Base-by-base conservation (phyloP, 1,140 invertebrate genomes). In the Apolygus lucorum region DNA sequence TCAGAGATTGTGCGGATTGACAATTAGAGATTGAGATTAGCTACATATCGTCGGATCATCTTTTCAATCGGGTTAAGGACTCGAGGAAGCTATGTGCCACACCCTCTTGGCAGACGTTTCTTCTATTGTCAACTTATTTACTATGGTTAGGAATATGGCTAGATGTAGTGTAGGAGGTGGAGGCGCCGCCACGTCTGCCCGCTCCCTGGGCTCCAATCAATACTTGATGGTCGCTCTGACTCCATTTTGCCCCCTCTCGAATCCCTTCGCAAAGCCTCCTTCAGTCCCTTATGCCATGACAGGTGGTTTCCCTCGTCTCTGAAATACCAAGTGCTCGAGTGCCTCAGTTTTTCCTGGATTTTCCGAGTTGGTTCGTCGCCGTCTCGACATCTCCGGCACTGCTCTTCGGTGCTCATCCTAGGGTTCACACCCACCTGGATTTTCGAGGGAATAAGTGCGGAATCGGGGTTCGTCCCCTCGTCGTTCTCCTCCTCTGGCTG, bases 141-240 rank as follows among this genome's bases (percentile, higher is more conserved):
- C n/a, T n/a, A n/a, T n/a, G n/a, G n/a, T n/a, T n/a, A n/a, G n/a
- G n/a, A n/a, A n/a, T n/a, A n/a, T n/a, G n/a, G n/a, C n/a, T n/a
- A n/a, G n/a, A n/a, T n/a, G n/a, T n/a, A n/a, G n/a, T n/a, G n/a
- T n/a, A n/a, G n/a, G n/a, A n/a, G n/a, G n/a, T n/a, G 54, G 54
- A 59, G 54, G 54, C 54, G 54, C 54, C 54, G 54, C 54, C 11
- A 22, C 54, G 54, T 59, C 54, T 59, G 22, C 54, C 54, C 54
- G 54, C 54, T 59, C 54, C 54, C 54, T 59, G 8, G 54, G 13
- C 54, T 17, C 54, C 54, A 59, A 59, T 59, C 54, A 59, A 59
- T 59, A 59, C 54, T 59, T 59, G 54, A 59, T 59, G 54, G 54
- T 59, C 54, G 54, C 22, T 59, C 22, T 21, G 54, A 59, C 54